A percentile compares a stretch with the other conserved stretches of the same genome.
Conservation (phyloP, 2,888 invertebrate species). For the Drosophila neonasuta region DNA sequence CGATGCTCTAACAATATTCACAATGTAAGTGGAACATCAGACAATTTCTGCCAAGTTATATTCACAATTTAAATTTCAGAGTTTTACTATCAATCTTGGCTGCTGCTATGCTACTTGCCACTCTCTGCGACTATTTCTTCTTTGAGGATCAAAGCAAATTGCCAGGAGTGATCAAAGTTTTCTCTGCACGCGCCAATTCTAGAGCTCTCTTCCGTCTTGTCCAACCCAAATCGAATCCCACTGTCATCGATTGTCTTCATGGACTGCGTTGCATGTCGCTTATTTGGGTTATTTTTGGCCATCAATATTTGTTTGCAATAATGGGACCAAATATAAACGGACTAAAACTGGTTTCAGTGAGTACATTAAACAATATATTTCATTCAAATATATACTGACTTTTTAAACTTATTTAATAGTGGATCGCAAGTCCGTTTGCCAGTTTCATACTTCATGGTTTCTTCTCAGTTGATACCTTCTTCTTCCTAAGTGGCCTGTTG, state of each 20-base stretch:
- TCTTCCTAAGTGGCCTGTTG: constrained; percentile 85
- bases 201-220: constrained; percentile 49
- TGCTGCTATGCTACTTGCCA: constrained; percentile 33
- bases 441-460: constrained; percentile 80
- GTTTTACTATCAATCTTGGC: constrained; percentile 34
- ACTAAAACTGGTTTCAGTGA: constrained; percentile 34
- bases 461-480: constrained; percentile 85
- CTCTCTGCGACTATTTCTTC: constrained; percentile 51
- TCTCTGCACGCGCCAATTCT: constrained; percentile 66
- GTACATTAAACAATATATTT: background rate
- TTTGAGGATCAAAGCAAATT: constrained; percentile 32
- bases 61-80: background rate
- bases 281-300: constrained; percentile 79
- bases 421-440: constrained; percentile 62
- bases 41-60: background rate
- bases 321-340: constrained; percentile 59
- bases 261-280: constrained; percentile 81
- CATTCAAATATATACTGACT: too few relatives aligned
- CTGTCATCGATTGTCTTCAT: constrained; percentile 75
- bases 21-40: constrained; percentile 54
- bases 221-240: constrained; percentile 31
- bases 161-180: constrained; percentile 46
- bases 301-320: constrained; percentile 38
- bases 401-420: constrained; percentile 49
- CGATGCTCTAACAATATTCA: constrained; percentile 58